A percentile compares a stretch with the other conserved stretches of the same genome.
phyloP scores from a whole-genome alignment of 2,888 invertebrate species.

The Actias luna region DNA sequence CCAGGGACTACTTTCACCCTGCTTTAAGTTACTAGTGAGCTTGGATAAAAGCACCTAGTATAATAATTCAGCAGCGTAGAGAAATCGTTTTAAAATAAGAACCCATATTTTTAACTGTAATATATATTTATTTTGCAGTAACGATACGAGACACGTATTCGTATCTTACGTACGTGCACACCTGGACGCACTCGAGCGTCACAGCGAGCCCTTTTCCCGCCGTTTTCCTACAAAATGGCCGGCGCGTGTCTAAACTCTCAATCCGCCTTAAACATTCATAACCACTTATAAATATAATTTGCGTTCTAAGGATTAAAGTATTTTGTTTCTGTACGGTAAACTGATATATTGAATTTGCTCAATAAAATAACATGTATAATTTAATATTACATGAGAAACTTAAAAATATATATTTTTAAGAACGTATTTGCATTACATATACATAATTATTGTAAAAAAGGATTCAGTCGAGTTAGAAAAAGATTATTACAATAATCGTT shows the following conservation, averaged over 20 bases:
- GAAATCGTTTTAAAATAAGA: neutral
- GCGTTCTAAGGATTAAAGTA: neutral
- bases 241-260: slow-evolving; percentile 62
- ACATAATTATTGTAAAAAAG: too few species aligned
- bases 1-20: too few species aligned
- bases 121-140: slow-evolving; percentile 36
- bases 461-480: too few species aligned
- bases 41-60: too few species aligned
- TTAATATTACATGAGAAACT: too few species aligned
- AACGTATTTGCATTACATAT: too few species aligned
- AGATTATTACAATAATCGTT: too few species aligned
- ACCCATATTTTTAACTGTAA: slow-evolving; percentile 10
- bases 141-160: slow-evolving; percentile 32
- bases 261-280: slow-evolving; percentile 48
- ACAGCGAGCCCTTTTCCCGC: slow-evolving; percentile 57
- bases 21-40: too few species aligned
- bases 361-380: too few species aligned
- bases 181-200: slow-evolving; percentile 58
- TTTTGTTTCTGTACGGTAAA: neutral
- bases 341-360: too few species aligned
- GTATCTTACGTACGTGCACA: slow-evolving; percentile 56
- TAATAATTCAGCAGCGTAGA: neutral
- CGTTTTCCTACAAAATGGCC: slow-evolving; percentile 71
- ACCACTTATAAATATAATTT: slow-evolving; percentile 30
- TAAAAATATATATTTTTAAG: too few species aligned